These are phyloP conservation scores for Hucho hucho DNA, from an alignment of 2,113 vertebrate genomes.

Conservation along the genomic window DNA sequence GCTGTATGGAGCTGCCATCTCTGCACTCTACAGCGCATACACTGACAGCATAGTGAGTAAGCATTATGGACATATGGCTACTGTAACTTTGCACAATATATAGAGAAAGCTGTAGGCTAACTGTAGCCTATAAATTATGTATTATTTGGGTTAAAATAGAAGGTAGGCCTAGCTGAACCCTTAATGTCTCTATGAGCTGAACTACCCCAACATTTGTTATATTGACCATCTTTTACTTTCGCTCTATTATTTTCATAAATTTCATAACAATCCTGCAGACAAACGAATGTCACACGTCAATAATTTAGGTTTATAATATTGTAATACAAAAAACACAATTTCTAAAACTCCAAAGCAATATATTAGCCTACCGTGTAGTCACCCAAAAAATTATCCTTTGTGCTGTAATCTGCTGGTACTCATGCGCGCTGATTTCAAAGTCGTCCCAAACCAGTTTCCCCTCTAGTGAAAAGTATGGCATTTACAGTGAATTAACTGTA, in stretches of 20 bases:
- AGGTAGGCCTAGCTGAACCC: too few species aligned
- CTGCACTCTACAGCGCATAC: conserved; percentile 40
- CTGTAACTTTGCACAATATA: too few species aligned
- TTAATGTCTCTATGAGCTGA: too few species aligned
- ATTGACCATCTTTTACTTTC: too few species aligned
- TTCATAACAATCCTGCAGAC: too few species aligned
- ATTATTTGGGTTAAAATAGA: too few species aligned
- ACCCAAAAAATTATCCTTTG: conserved; percentile 52
- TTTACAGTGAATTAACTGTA: conserved; percentile 34
- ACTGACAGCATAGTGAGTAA: not conserved
- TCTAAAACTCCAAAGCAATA: not conserved
- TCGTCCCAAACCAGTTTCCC: conserved; percentile 15
- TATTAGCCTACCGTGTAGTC: conserved; percentile 56
- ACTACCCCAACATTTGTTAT: too few species aligned
- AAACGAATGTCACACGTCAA: too few species aligned
- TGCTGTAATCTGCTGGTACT: conserved; percentile 54
- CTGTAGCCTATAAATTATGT: too few species aligned
- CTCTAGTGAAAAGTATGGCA: not conserved
- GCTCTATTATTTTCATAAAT: too few species aligned
- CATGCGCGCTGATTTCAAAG: conserved; percentile 43
- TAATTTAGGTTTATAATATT: too few species aligned
- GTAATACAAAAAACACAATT: not conserved
- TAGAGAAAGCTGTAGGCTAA: too few species aligned
- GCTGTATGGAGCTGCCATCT: conserved; percentile 59
- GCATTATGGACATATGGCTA: not conserved